These are phyloP conservation scores for Tyrannus savana DNA, from an alignment of 2,113 vertebrate genomes.

Conservation along the genomic window DNA sequence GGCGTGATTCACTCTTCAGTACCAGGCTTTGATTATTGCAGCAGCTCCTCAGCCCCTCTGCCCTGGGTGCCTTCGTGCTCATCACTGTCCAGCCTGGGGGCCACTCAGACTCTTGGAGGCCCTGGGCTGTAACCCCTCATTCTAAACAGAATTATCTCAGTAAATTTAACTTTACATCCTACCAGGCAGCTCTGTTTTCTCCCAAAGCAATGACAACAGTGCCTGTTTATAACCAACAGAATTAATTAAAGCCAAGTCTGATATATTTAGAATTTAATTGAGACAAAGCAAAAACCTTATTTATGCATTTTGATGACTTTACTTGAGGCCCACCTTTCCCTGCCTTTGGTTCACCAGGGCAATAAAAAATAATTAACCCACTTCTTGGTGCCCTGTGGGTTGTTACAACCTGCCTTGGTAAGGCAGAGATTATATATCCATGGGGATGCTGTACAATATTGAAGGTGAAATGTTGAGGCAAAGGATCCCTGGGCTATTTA, in stretches of 20 bases:
- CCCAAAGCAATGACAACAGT: conserved; percentile 7
- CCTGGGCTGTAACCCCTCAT: neutral
- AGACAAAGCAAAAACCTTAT: neutral
- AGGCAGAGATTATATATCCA: accelerated
- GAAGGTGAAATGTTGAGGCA: neutral
- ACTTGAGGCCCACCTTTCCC: neutral
- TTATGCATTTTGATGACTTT: neutral
- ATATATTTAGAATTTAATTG: neutral
- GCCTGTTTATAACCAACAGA: neutral
- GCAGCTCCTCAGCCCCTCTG: neutral
- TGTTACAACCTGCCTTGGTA: neutral
- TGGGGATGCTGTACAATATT: neutral
- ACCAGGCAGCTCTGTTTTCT: neutral
- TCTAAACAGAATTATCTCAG: conserved; percentile 36
- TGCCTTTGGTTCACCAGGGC: neutral
- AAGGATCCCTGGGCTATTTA: neutral
- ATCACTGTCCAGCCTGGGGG: neutral
- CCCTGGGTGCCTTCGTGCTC: neutral
- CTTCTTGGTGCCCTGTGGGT: neutral
- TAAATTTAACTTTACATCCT: conserved; percentile 43
- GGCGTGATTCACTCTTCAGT: neutral
- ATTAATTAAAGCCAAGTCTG: neutral
- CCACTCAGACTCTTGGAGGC: neutral
- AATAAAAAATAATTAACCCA: neutral
- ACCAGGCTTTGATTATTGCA: neutral